These are phyloP conservation scores for Nannospalax galili DNA, from an alignment of 2,113 vertebrate genomes.

Conservation along the genomic window DNA sequence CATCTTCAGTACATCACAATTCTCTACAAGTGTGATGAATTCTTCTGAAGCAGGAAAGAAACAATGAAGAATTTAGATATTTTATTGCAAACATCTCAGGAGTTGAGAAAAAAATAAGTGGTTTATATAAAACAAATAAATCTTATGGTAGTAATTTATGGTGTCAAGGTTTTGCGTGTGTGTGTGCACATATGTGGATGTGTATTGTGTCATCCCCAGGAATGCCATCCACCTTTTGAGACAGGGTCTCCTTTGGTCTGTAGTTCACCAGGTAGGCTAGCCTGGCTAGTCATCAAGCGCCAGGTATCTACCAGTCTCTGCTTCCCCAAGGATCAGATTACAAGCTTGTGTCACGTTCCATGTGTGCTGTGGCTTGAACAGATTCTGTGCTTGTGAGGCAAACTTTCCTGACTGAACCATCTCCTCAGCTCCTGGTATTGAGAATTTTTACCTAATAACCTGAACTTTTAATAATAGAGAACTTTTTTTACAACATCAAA, in stretches of 20 bases:
- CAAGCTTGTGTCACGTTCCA: too few relatives aligned
- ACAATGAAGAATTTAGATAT: neutral
- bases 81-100: constrained; percentile 14
- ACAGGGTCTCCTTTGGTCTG: neutral
- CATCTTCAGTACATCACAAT: neutral
- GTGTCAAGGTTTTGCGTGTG: neutral
- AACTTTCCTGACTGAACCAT: neutral
- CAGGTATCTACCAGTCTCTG: neutral
- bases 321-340: neutral
- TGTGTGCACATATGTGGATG: neutral
- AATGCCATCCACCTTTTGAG: neutral
- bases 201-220: too few relatives aligned
- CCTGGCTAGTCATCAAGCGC: neutral
- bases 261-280: neutral
- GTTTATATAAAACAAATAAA: constrained; percentile 17
- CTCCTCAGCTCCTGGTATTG: neutral
- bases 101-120: neutral
- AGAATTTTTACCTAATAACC: neutral
- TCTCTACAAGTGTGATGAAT: neutral
- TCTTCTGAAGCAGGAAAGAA: constrained; percentile 14
- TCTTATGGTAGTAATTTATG: neutral
- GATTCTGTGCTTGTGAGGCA: neutral
- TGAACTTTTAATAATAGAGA: neutral
- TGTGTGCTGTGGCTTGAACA: neutral
- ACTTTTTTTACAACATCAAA: neutral